Base-by-base conservation (phyloP, 2,888 invertebrate genomes). In the Caenorhabditis macrosperma region DNA sequence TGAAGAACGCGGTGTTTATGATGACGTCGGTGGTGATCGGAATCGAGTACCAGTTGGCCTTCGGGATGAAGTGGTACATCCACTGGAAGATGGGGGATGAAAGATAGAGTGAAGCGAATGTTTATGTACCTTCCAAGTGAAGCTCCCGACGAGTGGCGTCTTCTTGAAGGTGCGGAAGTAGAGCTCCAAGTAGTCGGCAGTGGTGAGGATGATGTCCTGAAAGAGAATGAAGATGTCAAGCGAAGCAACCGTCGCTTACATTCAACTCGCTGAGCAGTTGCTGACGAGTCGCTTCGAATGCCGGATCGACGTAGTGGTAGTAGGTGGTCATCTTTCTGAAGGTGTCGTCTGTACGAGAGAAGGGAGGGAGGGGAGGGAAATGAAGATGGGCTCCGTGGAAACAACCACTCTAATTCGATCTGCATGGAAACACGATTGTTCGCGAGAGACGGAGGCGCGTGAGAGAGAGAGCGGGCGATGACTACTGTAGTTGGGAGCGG, bases 131-230 rank as follows among this genome's bases (percentile, higher is more conserved):
- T 20, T 22, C 2, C 2, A 4, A 17, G 41, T 41, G 38, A 41
- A 24, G 38, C 24, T 20, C 26, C 38, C 38, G 41, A 55, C 10
- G 9, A 10, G 17, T 20, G 20, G 38, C 9, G 38, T 38, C 9
- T 10, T 9, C 12, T 38, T 17, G 35, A 28, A 5, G 10, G 1
- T 35, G n/a, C 33, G 20, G 20, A 33, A 17, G 15, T 12, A 15
- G 2, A 4, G 7, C 57, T 59, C 57, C 15, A 59, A 6, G 41
- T 41, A 59, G n/a, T 59, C 57, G 26, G 57, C 57, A 2, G 57
- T 59, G 1, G 38, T 15, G 20, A 38, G 1, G 15, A 59, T 59
- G 4, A 59, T 38, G 17, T 59, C 57, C 55, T 55, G 35, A 26
- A 52, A 26, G 4, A 26, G 26, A 26, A 26, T n/a, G n/a, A 52